Evolutionary conservation across 1,140 invertebrate genomes (phyloP).

Genomic region (Temnothorax longispinosus): DNA sequence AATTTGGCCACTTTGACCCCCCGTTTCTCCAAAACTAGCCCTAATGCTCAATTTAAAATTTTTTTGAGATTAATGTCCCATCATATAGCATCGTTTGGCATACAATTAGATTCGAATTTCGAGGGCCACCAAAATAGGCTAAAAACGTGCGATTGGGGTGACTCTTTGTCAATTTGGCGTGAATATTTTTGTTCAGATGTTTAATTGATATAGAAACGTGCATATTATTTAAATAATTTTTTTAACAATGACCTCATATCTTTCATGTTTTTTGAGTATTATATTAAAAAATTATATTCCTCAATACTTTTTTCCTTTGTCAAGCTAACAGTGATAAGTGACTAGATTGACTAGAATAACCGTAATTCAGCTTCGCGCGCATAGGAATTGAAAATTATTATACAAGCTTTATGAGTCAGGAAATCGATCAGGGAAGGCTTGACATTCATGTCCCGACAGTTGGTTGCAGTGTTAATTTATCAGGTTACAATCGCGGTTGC

Average conservation of each 20-base stretch:
- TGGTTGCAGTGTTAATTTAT: constrained; percentile 15
- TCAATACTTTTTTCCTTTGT: background rate
- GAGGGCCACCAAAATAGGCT: no score
- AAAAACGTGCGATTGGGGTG: no score
- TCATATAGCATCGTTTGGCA: no score
- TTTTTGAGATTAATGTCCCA: no score
- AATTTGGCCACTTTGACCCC: no score
- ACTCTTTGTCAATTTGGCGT: background rate
- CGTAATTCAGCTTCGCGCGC: background rate
- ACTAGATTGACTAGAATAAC: background rate
- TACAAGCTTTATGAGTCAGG: background rate
- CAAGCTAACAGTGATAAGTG: background rate
- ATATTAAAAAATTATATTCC: background rate
- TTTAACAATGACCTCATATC: background rate
- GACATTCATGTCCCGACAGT: background rate
- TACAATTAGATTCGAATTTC: no score
- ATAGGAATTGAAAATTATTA: constrained; percentile 12
- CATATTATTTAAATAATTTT: background rate
- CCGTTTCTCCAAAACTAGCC: no score
- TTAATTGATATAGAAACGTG: background rate
- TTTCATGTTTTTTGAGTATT: background rate
- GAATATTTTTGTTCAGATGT: background rate
- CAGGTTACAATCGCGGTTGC: background rate
- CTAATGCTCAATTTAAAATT: no score
- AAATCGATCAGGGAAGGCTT: background rate